Percentiles rank a stretch among this genome's conserved stretches.
These are phyloP conservation scores for Telmatherina bonti DNA, from an alignment of 2,797 vertebrate genomes.

Conservation along the genomic window DNA sequence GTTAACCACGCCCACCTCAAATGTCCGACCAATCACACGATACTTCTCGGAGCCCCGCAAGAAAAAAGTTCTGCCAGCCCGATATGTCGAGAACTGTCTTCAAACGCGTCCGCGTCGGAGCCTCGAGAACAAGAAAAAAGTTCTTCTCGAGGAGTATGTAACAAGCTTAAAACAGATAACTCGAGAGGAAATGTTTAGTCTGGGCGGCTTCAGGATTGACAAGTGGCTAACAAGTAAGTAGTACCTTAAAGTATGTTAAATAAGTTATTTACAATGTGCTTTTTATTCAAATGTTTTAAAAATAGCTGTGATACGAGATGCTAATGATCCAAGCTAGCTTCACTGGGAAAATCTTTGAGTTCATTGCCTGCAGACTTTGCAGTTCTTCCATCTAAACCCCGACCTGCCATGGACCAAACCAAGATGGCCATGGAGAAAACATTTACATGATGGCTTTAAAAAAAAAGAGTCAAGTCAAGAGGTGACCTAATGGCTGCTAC, in stretches of 20 bases:
- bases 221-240: neutral
- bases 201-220: neutral
- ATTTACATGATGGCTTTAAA: neutral
- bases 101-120: too few relatives aligned
- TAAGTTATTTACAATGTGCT: neutral
- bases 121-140: too few relatives aligned
- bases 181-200: neutral
- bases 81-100: too few relatives aligned
- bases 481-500: neutral
- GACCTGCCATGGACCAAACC: neutral
- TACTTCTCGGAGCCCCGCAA: too few relatives aligned
- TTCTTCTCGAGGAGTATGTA: too few relatives aligned
- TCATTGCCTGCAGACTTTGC: neutral
- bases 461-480: neutral
- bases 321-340: neutral
- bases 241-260: neutral
- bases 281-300: neutral
- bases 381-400: neutral
- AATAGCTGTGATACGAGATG: neutral
- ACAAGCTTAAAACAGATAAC: too few relatives aligned
- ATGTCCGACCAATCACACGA: too few relatives aligned
- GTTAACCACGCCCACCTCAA: too few relatives aligned
- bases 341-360: neutral
- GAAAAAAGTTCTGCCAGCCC: too few relatives aligned
- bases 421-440: neutral